Conservation (phyloP, 2,113 vertebrate genomes). For the Otocyon megalotis region DNA sequence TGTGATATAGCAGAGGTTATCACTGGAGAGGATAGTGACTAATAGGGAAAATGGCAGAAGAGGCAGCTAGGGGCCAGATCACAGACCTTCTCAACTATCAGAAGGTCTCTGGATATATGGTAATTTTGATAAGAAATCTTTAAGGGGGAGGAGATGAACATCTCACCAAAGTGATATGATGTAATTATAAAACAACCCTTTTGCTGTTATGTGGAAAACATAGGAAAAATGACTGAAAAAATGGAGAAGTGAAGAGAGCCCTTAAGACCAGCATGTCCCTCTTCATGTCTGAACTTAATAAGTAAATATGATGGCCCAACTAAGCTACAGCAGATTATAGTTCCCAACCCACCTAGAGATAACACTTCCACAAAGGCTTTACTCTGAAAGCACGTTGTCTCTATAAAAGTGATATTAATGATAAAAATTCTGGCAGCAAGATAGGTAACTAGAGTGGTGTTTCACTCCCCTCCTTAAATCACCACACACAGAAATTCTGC, state of each 20-base stretch:
- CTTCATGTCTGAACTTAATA: background rate
- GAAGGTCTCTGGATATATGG: background rate
- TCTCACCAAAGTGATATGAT: background rate
- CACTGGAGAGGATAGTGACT: background rate
- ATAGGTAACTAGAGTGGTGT: background rate
- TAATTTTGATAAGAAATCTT: background rate
- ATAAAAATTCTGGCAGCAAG: background rate
- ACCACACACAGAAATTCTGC: background rate
- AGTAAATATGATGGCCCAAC: background rate
- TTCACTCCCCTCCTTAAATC: background rate
- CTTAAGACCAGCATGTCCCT: background rate
- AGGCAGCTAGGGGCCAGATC: background rate
- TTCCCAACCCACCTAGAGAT: background rate
- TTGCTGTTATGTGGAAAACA: background rate
- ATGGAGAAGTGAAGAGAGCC: background rate
- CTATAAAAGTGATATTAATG: background rate
- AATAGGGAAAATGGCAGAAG: background rate
- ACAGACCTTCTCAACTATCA: background rate
- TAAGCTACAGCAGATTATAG: background rate
- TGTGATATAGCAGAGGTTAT: background rate
- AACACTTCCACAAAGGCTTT: background rate
- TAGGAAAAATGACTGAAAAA: background rate
- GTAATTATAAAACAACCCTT: background rate
- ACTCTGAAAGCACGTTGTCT: background rate
- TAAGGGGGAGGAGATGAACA: background rate